Base-by-base conservation (phyloP, 2,113 vertebrate species). In the Benitochromis conjunctus region DNA sequence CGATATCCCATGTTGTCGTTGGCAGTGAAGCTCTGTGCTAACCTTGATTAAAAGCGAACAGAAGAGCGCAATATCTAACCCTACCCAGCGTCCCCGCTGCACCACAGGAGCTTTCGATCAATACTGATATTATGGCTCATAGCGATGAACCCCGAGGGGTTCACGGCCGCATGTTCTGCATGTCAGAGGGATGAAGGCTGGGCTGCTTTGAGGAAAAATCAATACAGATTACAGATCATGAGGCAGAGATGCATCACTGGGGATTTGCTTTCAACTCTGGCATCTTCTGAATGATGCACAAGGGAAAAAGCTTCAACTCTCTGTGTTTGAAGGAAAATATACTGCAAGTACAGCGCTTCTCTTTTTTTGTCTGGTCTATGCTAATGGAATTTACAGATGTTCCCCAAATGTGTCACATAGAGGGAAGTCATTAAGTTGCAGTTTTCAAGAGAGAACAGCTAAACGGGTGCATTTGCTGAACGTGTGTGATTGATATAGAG, bases 161-260 rank as follows among this genome's bases (percentile, higher is more conserved):
- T 86, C 26, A 11, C 14, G 38, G 77, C 80, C 51, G 77, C 88
- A 90, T 91, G 92, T 90, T 82, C 76, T 89, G 81, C 88, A 89
- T 90, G 88, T 88, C 24, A 8, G 41, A 7, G 26, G 84, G 84
- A 79, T 82, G 34, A 83, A 83, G 57, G 83, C 80, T 6, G 14
- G 2, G 51, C 51, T 13, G 86, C 86, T 90, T 74, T 87, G 83
- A 90, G 78, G 84, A 14, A 31, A 90, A 92, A 94, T 94, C 93
- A 87, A 92, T 95, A 79, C 74, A 82, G 87, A 93, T 92, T 83
- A 87, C 87, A 92, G 86, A 85, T 87, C 80, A 53, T 85, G 89
- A 90, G 41, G 24, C 69, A 19, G 1, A 55, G 85, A 76, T 69
- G 14, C 80, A 18, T 84, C 81, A 7, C 77, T 1, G 76, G 83